Evolutionary conservation across 2,113 vertebrate genomes (phyloP), one percentile per base, ranked within the genome.

Genomic region (Aldabrachelys gigantea): DNA sequence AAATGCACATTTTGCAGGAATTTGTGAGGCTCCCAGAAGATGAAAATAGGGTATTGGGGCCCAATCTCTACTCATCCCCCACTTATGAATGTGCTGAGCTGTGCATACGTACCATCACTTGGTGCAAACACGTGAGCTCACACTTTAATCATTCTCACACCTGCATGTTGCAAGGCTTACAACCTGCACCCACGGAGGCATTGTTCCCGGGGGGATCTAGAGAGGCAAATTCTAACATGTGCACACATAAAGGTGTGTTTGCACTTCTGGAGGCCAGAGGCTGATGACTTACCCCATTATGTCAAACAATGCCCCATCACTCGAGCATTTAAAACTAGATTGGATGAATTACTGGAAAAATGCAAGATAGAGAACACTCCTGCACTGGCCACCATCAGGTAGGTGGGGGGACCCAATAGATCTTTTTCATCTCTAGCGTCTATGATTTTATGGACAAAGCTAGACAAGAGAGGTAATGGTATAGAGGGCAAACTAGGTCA

Each of bases 51-150:
- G 25, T 13, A 16, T 29, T 16, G 41, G 24, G 75, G 24, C 24
- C 38, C 72, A 41, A 41, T 22, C 21, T 76, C 44, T 27, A 5
- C 75, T 44, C 41, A 7, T 54, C 80, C n/a, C 72, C 65, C 49
- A 52, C 0, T 78, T 0, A 0, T 0, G 84, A 5, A 87, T 59
- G 72, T 49, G 19, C 7, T 72, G 65, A 72, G 1, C 41, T 53
- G 57, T 0, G 0, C 76, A 27, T 0, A 16, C 0, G 1, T 14
- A 38, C 0, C 0, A 0, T 53, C 79, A 50, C 0, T 0, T 54
- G 49, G 86, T 86, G 1, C 84, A 75, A 84, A 47, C 89, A 0
- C 65, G 86, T 53, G 1, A 0, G 3, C 53, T 72, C 0, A 1
- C 14, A 44, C 82, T 31, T 38, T 8, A 91, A 29, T 50, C 78